Percentiles rank a stretch among this genome's conserved stretches.
These are phyloP conservation scores for Pammene fasciana DNA, from an alignment of 2,888 invertebrate species.

Conservation along the genomic window DNA sequence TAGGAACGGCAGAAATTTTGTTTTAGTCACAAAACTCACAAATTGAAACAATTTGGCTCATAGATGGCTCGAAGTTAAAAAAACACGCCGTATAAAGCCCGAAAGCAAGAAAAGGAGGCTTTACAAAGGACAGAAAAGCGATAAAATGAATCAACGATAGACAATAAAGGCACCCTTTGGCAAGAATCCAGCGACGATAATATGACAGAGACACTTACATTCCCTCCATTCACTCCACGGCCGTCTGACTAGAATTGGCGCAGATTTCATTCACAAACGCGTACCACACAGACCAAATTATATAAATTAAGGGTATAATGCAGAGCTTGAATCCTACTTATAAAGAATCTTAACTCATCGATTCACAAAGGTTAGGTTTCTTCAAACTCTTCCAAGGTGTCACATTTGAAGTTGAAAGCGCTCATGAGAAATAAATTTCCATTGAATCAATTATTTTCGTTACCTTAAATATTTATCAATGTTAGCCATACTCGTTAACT, in stretches of 20 bases:
- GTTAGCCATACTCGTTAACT: no score
- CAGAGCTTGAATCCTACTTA: not conserved
- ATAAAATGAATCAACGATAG: constrained; percentile 27
- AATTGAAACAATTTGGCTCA: no score
- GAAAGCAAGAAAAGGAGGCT: not conserved
- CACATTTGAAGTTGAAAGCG: no score
- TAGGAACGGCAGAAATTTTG: no score
- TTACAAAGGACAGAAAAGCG: not conserved
- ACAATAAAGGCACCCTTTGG: constrained; percentile 33
- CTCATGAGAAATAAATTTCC: no score
- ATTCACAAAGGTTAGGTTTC: no score
- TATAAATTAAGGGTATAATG: constrained; percentile 9
- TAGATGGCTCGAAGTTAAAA: not conserved
- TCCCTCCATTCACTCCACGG: constrained; percentile 18
- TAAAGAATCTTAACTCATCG: no score
- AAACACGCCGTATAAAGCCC: not conserved
- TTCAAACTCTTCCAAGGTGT: no score
- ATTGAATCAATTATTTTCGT: no score
- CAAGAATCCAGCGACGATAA: constrained; percentile 24
- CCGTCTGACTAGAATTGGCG: constrained; percentile 23
- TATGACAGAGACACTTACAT: constrained; percentile 12
- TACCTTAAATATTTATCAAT: no score
- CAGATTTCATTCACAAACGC: constrained; percentile 34
- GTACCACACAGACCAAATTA: not conserved
- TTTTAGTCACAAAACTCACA: no score